Conservation (phyloP, 2,888 invertebrate genomes). For the Synergus gifuensis region DNA sequence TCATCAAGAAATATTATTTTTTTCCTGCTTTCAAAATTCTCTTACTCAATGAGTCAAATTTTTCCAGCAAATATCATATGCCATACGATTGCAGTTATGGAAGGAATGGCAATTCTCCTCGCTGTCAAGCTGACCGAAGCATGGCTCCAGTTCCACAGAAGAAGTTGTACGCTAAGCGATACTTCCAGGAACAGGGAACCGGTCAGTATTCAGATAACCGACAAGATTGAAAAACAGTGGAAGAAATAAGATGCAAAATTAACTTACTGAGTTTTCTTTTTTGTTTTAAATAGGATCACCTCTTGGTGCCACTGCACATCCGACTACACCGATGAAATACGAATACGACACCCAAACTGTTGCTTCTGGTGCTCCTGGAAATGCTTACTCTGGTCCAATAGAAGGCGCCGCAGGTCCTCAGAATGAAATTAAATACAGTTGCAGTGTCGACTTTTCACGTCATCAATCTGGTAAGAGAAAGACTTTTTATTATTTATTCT, state of each 20-base stretch:
- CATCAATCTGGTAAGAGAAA: conserved; percentile 73
- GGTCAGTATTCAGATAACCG: conserved; percentile 57
- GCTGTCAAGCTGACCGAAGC: conserved; percentile 78
- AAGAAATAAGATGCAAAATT: not conserved
- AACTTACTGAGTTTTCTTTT: conserved; percentile 1
- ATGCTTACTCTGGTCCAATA: conserved; percentile 76
- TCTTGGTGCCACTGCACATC: conserved; percentile 66
- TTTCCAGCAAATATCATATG: conserved; percentile 82
- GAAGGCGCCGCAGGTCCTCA: conserved; percentile 79
- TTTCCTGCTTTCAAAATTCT: conserved; percentile 7
- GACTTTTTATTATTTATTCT: conserved; percentile 2
- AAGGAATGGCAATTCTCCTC: conserved; percentile 74
- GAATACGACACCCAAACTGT: conserved; percentile 79
- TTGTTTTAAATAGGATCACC: conserved; percentile 67
- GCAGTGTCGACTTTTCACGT: conserved; percentile 83
- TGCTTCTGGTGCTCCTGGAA: conserved; percentile 74
- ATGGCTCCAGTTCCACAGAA: conserved; percentile 87
- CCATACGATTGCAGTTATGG: conserved; percentile 86
- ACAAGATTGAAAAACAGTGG: not conserved
- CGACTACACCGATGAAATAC: conserved; percentile 80
- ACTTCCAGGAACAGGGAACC: conserved; percentile 83
- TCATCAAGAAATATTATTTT: not conserved
- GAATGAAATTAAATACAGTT: conserved; percentile 84
- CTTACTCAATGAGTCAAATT: not conserved
- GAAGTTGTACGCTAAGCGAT: conserved; percentile 94